Conservation (phyloP, 2,888 invertebrate species). For the Perithous albicinctus region DNA sequence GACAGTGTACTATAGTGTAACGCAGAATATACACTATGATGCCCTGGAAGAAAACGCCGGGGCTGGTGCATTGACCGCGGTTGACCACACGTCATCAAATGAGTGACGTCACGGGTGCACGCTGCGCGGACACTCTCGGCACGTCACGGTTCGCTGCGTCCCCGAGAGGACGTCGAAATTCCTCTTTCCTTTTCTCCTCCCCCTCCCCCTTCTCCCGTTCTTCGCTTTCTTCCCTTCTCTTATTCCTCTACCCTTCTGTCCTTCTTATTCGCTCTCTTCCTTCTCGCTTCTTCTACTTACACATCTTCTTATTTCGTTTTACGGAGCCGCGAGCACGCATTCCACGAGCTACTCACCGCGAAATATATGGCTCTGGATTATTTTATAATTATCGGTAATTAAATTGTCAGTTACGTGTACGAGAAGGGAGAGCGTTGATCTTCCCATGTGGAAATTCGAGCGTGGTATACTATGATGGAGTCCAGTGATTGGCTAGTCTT, state of each 20-base stretch:
- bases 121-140: constrained; percentile 69
- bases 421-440: neutral
- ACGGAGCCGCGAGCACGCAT: constrained; percentile 37
- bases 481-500: no score
- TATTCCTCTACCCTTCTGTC: constrained; percentile 21
- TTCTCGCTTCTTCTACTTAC: neutral
- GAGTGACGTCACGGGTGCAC: constrained; percentile 82
- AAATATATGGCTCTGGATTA: constrained; percentile 33
- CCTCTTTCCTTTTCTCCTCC: constrained; percentile 15
- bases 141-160: constrained; percentile 77
- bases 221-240: constrained; percentile 28
- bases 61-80: constrained; percentile 84
- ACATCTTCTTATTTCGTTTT: constrained; percentile 14
- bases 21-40: constrained; percentile 57
- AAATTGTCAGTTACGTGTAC: constrained; percentile 34
- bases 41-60: constrained; percentile 79
- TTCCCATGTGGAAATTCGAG: no score
- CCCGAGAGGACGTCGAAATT: constrained; percentile 63
- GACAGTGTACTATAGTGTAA: constrained; percentile 20
- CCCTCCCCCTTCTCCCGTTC: neutral
- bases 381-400: constrained; percentile 52
- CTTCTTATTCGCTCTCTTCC: constrained; percentile 6
- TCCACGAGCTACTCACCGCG: constrained; percentile 18
- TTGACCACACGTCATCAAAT: constrained; percentile 85
- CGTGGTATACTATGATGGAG: no score